phyloP scores from a whole-genome alignment of 1,140 invertebrate species.

The Heliconius melpomene region DNA sequence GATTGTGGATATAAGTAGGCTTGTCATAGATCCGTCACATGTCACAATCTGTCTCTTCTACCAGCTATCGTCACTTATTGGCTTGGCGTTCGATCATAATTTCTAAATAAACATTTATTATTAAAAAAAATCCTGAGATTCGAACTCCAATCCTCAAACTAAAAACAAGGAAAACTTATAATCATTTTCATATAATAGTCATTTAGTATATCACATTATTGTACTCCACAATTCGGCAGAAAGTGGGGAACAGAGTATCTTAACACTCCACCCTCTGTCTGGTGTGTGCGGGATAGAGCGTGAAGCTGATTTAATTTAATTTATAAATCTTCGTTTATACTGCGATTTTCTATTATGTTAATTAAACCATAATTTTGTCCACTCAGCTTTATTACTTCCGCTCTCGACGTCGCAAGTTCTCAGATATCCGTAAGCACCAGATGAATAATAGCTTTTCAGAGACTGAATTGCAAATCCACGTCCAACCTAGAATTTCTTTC shows the following conservation, averaged over 20 bases:
- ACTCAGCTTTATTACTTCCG: neutral
- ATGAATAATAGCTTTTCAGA: slow-evolving; percentile 6
- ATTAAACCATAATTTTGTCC: neutral
- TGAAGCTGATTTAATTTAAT: no score
- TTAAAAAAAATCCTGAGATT: neutral
- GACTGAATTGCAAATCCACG: neutral
- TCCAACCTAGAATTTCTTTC: neutral
- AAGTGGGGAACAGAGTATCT: no score
- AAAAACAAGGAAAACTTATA: no score
- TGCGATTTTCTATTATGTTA: no score
- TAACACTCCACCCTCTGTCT: no score
- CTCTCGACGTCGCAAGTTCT: neutral
- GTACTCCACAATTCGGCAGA: neutral
- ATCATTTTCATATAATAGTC: neutral
- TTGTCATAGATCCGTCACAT: no score
- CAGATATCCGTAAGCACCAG: neutral
- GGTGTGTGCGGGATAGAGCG: no score
- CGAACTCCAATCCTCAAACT: neutral
- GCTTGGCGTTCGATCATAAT: no score
- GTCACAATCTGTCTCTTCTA: no score
- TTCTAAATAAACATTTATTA: neutral
- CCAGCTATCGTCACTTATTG: no score
- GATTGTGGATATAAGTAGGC: no score
- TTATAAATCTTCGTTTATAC: no score
- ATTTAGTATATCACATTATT: neutral